Evolutionary conservation across 2,888 invertebrate genomes (phyloP).

Genomic region (Theodoxus fluviatilis): DNA sequence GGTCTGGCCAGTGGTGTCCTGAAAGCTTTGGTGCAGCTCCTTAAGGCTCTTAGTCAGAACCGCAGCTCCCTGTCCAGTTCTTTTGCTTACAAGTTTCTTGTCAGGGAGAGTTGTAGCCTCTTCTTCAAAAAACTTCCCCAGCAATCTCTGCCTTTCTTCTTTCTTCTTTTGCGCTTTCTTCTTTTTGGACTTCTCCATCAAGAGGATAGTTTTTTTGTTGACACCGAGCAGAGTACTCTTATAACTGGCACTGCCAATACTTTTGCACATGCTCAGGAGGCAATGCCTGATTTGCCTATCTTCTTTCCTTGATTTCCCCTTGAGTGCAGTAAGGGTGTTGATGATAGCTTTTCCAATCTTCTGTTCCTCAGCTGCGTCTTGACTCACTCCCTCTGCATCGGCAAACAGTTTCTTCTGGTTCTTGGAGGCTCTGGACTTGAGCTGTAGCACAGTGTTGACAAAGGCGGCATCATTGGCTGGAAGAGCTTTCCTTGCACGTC

Average conservation of each 20-base stretch:
- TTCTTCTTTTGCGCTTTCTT: background rate
- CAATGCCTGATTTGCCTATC: conserved; percentile 5
- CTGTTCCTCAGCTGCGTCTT: background rate
- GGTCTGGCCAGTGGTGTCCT: too few species aligned
- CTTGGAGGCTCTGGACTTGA: too few species aligned
- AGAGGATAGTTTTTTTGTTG: background rate
- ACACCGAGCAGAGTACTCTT: conserved; percentile 1
- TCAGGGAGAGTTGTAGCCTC: too few species aligned
- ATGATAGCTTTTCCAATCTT: conserved; percentile 3
- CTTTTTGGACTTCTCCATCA: background rate
- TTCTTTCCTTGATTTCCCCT: background rate
- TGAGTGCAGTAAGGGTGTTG: background rate
- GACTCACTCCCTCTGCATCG: background rate
- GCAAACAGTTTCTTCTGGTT: background rate
- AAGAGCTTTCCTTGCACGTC: background rate
- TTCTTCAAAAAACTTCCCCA: background rate
- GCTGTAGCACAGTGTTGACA: too few species aligned
- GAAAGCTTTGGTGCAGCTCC: background rate
- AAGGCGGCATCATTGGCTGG: too few species aligned
- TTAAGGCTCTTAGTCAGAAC: background rate
- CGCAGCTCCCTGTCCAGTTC: background rate
- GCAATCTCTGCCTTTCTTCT: background rate
- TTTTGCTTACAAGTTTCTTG: too few species aligned
- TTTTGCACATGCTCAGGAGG: background rate
- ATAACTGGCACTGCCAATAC: background rate